A percentile compares a stretch with the other conserved stretches of the same genome.
Conservation (phyloP, 2,888 invertebrate species). For the Choreutis nemorana region DNA sequence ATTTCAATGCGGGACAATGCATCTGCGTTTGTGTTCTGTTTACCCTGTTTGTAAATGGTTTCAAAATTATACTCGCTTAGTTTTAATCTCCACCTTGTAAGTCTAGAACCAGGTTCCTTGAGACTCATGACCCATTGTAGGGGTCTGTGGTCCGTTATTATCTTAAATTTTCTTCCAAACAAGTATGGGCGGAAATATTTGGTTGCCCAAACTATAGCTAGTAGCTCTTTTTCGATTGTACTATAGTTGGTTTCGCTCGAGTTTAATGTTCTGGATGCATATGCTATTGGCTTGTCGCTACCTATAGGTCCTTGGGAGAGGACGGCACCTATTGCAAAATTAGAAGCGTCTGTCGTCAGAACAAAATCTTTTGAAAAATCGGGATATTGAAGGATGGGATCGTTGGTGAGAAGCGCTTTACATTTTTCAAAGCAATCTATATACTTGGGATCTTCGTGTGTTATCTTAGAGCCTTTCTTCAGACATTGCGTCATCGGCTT, state of each 20-base stretch:
- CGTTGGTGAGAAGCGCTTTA: slow-evolving; percentile 5
- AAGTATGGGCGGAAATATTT: slow-evolving; percentile 11
- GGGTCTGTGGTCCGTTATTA: slow-evolving; percentile 12
- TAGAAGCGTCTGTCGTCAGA: too few relatives aligned
- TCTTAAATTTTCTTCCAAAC: slow-evolving; percentile 13
- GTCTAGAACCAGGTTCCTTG: slow-evolving; percentile 12
- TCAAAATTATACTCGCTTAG: slow-evolving; percentile 14
- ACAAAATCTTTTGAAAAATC: slow-evolving; percentile 3
- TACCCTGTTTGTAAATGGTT: too few relatives aligned
- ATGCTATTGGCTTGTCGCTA: too few relatives aligned
- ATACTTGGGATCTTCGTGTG: slow-evolving; percentile 13
- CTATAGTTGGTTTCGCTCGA: slow-evolving; percentile 6
- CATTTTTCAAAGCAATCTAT: slow-evolving; percentile 4
- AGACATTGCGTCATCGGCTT: too few relatives aligned
- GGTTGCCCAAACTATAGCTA: slow-evolving; percentile 8
- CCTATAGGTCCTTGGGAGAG: too few relatives aligned
- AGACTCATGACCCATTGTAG: too few relatives aligned
- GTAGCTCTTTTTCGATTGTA: slow-evolving; percentile 8
- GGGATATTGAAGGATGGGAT: slow-evolving; percentile 4
- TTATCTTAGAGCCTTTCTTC: too few relatives aligned
- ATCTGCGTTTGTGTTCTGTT: slow-evolving; percentile 11
- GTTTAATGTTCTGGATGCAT: slow-evolving; percentile 1
- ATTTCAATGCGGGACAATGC: slow-evolving; percentile 12
- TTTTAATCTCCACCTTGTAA: slow-evolving; percentile 15
- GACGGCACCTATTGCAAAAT: too few relatives aligned